Evolutionary conservation across 2,888 invertebrate species (phyloP).

Genomic region (Pseudococcus viburni): DNA sequence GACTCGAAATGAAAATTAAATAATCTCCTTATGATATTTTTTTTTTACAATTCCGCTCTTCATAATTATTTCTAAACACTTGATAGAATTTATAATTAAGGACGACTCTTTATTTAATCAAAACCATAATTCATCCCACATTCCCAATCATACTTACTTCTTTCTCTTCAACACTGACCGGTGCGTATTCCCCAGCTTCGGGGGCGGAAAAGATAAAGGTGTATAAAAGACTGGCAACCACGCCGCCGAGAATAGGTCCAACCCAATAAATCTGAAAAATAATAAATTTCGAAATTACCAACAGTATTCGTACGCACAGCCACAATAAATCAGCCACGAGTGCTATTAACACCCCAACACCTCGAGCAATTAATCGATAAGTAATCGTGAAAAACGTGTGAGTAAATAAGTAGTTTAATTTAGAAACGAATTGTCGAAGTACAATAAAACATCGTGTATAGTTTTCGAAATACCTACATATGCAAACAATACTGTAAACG

Average conservation of each 20-base stretch:
- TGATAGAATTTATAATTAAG: no score
- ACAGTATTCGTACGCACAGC: neutral
- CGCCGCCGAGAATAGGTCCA: slow-evolving; percentile 87
- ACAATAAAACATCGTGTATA: neutral
- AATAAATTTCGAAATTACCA: neutral
- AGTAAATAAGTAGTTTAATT: neutral
- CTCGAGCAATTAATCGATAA: slow-evolving; percentile 22
- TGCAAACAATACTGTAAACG: neutral
- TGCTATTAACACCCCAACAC: slow-evolving; percentile 2
- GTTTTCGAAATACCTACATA: neutral
- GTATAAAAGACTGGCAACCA: slow-evolving; percentile 84
- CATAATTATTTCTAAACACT: no score
- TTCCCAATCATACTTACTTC: slow-evolving; percentile 70
- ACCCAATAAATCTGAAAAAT: slow-evolving; percentile 84
- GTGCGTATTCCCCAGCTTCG: slow-evolving; percentile 71
- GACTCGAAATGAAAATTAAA: no score
- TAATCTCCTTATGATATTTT: no score
- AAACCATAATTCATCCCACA: neutral
- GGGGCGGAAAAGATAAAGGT: slow-evolving; percentile 74
- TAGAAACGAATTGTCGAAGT: neutral
- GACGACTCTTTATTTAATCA: no score
- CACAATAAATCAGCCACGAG: slow-evolving; percentile 9
- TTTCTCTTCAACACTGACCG: slow-evolving; percentile 72
- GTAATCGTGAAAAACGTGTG: neutral
- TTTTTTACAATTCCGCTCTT: no score